A percentile compares a stretch with the other conserved stretches of the same genome.
These are phyloP conservation scores for Caenorhabditis sp. DNA, from an alignment of 2,888 invertebrate species.

Conservation along the genomic window DNA sequence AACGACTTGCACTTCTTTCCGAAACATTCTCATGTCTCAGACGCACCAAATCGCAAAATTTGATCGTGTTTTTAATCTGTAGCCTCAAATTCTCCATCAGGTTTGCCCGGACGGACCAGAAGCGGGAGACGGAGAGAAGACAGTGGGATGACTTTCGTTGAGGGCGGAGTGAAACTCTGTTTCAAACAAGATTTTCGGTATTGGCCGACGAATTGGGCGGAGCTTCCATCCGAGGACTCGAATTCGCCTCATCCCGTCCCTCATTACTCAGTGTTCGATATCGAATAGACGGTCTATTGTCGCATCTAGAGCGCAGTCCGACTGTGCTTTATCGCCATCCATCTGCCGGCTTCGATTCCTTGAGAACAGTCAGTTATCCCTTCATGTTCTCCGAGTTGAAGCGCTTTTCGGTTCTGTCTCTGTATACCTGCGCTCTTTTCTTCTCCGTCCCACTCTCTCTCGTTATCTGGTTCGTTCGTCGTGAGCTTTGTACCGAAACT, in stretches of 20 bases:
- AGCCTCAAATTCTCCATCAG: constrained; percentile 61
- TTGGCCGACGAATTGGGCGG: constrained; percentile 49
- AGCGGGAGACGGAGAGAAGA: constrained; percentile 56
- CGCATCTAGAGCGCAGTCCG: constrained; percentile 65
- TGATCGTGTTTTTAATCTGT: constrained; percentile 59
- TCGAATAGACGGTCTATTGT: constrained; percentile 65
- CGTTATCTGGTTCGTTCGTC: constrained; percentile 80
- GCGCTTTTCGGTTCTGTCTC: constrained; percentile 63
- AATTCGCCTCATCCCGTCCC: constrained; percentile 63
- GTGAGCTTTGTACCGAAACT: constrained; percentile 79
- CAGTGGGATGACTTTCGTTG: constrained; percentile 62
- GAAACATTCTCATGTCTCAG: constrained; percentile 39
- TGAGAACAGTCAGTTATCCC: constrained; percentile 60
- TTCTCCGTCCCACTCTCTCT: constrained; percentile 81
- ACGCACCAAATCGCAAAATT: constrained; percentile 57
- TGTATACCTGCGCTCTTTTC: constrained; percentile 74
- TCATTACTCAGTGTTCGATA: constrained; percentile 64
- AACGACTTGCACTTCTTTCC: constrained; percentile 53
- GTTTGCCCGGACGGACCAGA: constrained; percentile 56
- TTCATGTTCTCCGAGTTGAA: constrained; percentile 67
- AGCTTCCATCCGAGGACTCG: constrained; percentile 53
- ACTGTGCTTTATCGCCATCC: constrained; percentile 62
- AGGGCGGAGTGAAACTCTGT: constrained; percentile 65
- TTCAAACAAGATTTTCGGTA: constrained; percentile 64
- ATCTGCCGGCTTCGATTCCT: constrained; percentile 60